These are phyloP conservation scores for Gambusia yucatana DNA, from an alignment of 2,797 vertebrate genomes.

Conservation along the genomic window DNA sequence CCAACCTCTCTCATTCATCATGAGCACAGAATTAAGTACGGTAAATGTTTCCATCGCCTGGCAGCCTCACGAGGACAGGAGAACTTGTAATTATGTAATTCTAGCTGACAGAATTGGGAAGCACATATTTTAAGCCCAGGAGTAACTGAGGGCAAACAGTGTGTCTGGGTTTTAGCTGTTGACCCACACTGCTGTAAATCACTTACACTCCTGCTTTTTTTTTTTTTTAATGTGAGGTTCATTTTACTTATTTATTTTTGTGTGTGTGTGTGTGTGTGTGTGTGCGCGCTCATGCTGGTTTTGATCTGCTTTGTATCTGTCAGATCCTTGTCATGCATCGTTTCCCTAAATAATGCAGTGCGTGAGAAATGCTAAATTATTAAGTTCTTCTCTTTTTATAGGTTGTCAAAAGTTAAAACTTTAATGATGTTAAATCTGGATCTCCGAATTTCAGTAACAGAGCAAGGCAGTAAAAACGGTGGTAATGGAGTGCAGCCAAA, in stretches of 20 bases:
- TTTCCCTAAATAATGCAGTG: slow-evolving; percentile 66
- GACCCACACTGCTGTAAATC: slow-evolving; percentile 14
- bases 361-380: slow-evolving; percentile 70
- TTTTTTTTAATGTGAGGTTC: not conserved
- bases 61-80: slow-evolving; percentile 4
- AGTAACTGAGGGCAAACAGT: slow-evolving; percentile 15
- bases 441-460: slow-evolving; percentile 42
- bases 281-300: slow-evolving; percentile 19
- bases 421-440: slow-evolving; percentile 69
- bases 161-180: slow-evolving; percentile 13
- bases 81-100: slow-evolving; percentile 37
- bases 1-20: slow-evolving; percentile 32
- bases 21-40: slow-evolving; percentile 27
- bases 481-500: slow-evolving; percentile 25
- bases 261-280: slow-evolving; percentile 13
- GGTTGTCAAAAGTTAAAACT: slow-evolving; percentile 59
- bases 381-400: slow-evolving; percentile 71
- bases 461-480: slow-evolving; percentile 37
- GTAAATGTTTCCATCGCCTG: slow-evolving; percentile 22
- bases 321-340: slow-evolving; percentile 54
- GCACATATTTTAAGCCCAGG: slow-evolving; percentile 25
- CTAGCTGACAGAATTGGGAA: slow-evolving; percentile 35
- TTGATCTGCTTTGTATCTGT: slow-evolving; percentile 40
- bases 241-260: not conserved
- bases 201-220: slow-evolving; percentile 16